These are phyloP conservation scores for Vanessa cardui DNA, from an alignment of 2,888 invertebrate genomes.

Conservation along the genomic window DNA sequence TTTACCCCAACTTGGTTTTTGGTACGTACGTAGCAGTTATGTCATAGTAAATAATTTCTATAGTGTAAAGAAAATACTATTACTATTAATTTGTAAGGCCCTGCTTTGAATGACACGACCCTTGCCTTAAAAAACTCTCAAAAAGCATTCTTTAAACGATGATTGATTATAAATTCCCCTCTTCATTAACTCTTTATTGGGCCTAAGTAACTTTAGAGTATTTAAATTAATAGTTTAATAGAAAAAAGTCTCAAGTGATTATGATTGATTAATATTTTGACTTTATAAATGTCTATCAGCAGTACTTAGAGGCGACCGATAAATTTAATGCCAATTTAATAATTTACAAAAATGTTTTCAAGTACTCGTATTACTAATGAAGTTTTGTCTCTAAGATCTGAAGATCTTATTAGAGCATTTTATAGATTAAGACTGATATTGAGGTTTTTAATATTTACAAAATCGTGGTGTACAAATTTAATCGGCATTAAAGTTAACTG, in stretches of 20 bases:
- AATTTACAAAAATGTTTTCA: background rate
- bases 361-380: too few species aligned
- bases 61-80: too few species aligned
- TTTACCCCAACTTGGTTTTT: too few species aligned
- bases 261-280: constrained; percentile 7
- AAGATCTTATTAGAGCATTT: too few species aligned
- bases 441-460: too few species aligned
- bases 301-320: background rate
- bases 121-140: constrained; percentile 15
- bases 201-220: constrained; percentile 2
- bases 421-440: too few species aligned
- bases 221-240: constrained; percentile 12
- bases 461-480: too few species aligned
- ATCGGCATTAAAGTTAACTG: too few species aligned
- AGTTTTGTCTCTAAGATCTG: too few species aligned
- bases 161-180: constrained; percentile 19
- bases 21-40: too few species aligned
- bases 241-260: background rate
- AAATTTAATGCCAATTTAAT: background rate
- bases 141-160: constrained; percentile 18
- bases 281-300: background rate
- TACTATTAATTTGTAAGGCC: too few species aligned
- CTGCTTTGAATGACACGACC: background rate
- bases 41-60: too few species aligned
- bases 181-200: constrained; percentile 18